phyloP scores from a whole-genome alignment of 2,113 vertebrate species.

The Ardeotis arabs region DNA sequence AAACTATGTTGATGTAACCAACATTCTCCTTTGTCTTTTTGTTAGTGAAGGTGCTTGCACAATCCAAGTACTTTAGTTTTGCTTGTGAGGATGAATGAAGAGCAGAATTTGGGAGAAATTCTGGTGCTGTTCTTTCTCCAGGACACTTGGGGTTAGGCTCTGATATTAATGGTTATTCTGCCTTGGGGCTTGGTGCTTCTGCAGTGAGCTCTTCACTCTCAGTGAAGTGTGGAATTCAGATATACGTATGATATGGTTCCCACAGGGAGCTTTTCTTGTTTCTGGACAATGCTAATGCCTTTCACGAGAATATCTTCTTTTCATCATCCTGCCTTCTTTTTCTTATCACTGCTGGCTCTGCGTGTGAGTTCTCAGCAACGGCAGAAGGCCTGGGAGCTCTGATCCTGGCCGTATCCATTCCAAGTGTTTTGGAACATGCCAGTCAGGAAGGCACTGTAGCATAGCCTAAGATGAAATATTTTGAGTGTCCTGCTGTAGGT shows the following conservation, averaged over 20 bases:
- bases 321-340: background rate
- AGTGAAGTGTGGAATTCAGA: background rate
- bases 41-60: rapidly evolving
- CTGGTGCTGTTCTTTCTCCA: background rate
- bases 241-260: background rate
- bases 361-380: background rate
- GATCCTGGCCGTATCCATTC: background rate
- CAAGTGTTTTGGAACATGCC: background rate
- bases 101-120: background rate
- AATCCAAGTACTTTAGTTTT: background rate
- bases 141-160: background rate
- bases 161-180: background rate
- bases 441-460: conserved; percentile 49
- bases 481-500: conserved; percentile 66
- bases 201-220: background rate
- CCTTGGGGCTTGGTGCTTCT: background rate
- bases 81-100: background rate
- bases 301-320: background rate
- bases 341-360: background rate
- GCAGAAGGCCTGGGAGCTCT: background rate
- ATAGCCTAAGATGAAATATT: conserved; percentile 5
- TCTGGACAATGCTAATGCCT: background rate
- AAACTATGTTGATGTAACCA: background rate
- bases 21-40: rapidly evolving
- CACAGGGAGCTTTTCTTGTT: background rate